Percentiles rank a stretch among this genome's conserved stretches.
Evolutionary conservation across 2,113 vertebrate genomes (phyloP).

Genomic region (Trogon surrucura): DNA sequence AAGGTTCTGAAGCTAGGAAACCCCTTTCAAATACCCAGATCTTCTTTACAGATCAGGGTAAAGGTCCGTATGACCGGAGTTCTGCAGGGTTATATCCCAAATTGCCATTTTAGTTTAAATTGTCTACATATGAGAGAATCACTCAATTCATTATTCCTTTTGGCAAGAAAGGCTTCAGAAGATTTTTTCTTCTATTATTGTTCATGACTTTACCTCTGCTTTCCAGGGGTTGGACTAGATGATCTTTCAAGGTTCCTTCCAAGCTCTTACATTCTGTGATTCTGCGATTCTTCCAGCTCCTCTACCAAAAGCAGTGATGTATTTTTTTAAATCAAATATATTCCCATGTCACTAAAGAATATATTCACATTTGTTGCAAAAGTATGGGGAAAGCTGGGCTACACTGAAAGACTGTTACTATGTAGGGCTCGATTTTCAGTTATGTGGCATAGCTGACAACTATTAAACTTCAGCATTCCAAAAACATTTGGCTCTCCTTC

Average conservation of each 20-base stretch:
- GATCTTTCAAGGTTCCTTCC: no score
- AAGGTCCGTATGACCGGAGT: not conserved
- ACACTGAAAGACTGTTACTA: not conserved
- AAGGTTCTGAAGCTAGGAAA: not conserved
- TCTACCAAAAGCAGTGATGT: not conserved
- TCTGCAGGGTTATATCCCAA: not conserved
- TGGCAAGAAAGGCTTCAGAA: not conserved
- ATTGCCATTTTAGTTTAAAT: not conserved
- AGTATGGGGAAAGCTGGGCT: not conserved
- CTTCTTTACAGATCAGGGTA: not conserved
- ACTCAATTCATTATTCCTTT: not conserved
- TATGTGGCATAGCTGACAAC: not conserved
- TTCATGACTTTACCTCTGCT: not conserved
- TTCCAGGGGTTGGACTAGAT: not conserved
- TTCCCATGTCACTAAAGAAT: not conserved
- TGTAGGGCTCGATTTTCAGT: not conserved
- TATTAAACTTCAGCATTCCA: conserved; percentile 26
- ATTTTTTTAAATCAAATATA: not conserved
- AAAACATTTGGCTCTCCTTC: not conserved
- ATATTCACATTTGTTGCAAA: not conserved
- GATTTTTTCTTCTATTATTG: not conserved
- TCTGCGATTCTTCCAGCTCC: not conserved
- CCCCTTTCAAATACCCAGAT: not conserved
- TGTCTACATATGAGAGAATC: not conserved
- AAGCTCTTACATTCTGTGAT: no score